These are phyloP conservation scores for Fabriciana adippe DNA, from an alignment of 2,888 invertebrate species.

Conservation along the genomic window DNA sequence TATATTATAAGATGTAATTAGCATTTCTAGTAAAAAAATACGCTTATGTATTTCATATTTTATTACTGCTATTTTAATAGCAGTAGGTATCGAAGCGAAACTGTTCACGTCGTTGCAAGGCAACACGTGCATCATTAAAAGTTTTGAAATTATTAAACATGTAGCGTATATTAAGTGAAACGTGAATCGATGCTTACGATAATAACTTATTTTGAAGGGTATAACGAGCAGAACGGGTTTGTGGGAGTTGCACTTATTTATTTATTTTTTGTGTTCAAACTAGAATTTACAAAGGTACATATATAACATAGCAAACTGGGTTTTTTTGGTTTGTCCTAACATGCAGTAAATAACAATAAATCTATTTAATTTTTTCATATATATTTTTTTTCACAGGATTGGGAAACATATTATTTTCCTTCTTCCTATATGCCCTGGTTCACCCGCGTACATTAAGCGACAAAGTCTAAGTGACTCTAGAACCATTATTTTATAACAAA, in stretches of 20 bases:
- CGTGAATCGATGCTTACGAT: slow-evolving; percentile 14
- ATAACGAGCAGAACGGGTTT: background rate
- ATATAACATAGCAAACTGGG: too few relatives aligned
- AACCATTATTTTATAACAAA: too few relatives aligned
- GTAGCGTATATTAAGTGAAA: slow-evolving; percentile 17
- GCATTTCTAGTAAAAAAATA: background rate
- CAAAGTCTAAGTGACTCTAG: too few relatives aligned
- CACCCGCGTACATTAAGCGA: too few relatives aligned
- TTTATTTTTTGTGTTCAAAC: too few relatives aligned
- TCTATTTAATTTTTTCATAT: too few relatives aligned
- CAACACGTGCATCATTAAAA: slow-evolving; percentile 33
- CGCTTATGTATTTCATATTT: background rate
- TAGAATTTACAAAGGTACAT: background rate
- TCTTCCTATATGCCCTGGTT: too few relatives aligned
- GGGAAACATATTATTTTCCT: too few relatives aligned
- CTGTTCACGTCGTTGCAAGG: slow-evolving; percentile 20
- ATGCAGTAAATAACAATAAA: too few relatives aligned
- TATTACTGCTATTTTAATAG: background rate
- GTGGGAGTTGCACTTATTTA: background rate
- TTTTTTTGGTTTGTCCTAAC: too few relatives aligned
- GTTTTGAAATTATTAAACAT: slow-evolving; percentile 21
- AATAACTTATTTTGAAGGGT: slow-evolving; percentile 1
- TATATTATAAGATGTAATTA: too few relatives aligned
- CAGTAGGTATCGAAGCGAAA: slow-evolving; percentile 4
- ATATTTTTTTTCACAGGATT: too few relatives aligned